These are phyloP conservation scores for Drosophila sucinea DNA, from an alignment of 1,140 invertebrate species.

Conservation along the genomic window DNA sequence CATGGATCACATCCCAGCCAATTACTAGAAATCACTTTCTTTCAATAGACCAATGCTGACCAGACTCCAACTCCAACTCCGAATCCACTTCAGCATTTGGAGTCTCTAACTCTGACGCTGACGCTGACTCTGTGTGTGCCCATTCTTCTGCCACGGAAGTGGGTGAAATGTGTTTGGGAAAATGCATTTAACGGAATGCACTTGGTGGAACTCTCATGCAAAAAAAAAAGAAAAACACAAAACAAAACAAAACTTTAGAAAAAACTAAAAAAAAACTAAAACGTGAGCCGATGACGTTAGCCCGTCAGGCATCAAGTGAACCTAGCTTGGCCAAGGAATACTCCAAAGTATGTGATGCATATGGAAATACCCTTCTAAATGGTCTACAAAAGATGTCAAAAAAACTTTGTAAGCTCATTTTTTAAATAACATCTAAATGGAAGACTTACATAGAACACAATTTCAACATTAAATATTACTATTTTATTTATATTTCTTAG, in stretches of 20 bases:
- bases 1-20: slow-evolving; percentile 15
- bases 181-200: slow-evolving; percentile 63
- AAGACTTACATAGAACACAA: too few species aligned
- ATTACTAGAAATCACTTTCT: slow-evolving; percentile 70
- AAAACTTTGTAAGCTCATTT: too few species aligned
- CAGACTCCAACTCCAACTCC: slow-evolving; percentile 25
- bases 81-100: neutral
- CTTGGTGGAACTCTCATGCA: slow-evolving; percentile 46
- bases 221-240: slow-evolving; percentile 30
- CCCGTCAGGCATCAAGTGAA: slow-evolving; percentile 69
- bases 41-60: slow-evolving; percentile 33
- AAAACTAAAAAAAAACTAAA: slow-evolving; percentile 32
- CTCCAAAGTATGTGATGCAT: neutral
- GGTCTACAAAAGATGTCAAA: neutral
- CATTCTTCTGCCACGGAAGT: slow-evolving; percentile 50
- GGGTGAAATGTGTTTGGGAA: slow-evolving; percentile 62
- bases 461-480: too few species aligned
- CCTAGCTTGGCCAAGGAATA: slow-evolving; percentile 17
- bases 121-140: slow-evolving; percentile 42
- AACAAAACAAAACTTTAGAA: slow-evolving; percentile 17
- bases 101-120: neutral
- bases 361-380: neutral
- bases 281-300: slow-evolving; percentile 67
- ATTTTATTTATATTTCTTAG: too few species aligned
- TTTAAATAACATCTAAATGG: too few species aligned